A percentile compares a stretch with the other conserved stretches of the same genome.
These are phyloP conservation scores for Drosophila ezoana DNA, from an alignment of 2,888 invertebrate genomes.

Conservation along the genomic window DNA sequence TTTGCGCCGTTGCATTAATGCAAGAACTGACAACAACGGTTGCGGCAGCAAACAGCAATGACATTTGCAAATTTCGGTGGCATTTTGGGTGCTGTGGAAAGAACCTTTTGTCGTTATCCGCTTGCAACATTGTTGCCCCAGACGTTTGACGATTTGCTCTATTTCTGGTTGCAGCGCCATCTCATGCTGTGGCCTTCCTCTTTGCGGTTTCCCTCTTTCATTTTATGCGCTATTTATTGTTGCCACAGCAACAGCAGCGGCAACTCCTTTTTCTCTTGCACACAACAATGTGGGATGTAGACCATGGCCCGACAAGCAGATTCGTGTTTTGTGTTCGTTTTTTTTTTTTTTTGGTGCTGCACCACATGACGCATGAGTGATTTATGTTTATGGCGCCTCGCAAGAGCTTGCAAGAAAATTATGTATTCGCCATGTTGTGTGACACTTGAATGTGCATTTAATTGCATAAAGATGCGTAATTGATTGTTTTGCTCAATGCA, in stretches of 20 bases:
- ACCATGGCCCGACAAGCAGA: slow-evolving; percentile 38
- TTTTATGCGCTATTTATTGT: slow-evolving; percentile 69
- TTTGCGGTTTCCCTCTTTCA: slow-evolving; percentile 52
- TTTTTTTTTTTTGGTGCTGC: slow-evolving; percentile 28
- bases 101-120: slow-evolving; percentile 19
- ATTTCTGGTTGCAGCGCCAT: slow-evolving; percentile 10
- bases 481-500: slow-evolving; percentile 36
- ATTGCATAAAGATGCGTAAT: slow-evolving; percentile 61
- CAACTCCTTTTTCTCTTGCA: slow-evolving; percentile 33
- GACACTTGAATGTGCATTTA: slow-evolving; percentile 61
- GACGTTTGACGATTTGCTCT: slow-evolving; percentile 28
- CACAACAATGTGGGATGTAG: slow-evolving; percentile 58
- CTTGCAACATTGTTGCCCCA: slow-evolving; percentile 56
- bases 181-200: slow-evolving; percentile 24
- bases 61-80: slow-evolving; percentile 57
- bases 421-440: slow-evolving; percentile 55
- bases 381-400: slow-evolving; percentile 60
- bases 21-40: slow-evolving; percentile 17
- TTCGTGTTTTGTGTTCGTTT: slow-evolving; percentile 30
- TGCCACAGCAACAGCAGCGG: slow-evolving; percentile 18
- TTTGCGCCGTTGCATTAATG: slow-evolving; percentile 55
- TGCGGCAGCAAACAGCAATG: slow-evolving; percentile 31
- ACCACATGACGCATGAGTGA: slow-evolving; percentile 77
- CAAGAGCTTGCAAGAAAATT: slow-evolving; percentile 49
- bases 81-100: slow-evolving; percentile 38